Evolutionary conservation across 2,797 vertebrate genomes (phyloP), one percentile per base, ranked within the genome.

Genomic region (Danio choprae): DNA sequence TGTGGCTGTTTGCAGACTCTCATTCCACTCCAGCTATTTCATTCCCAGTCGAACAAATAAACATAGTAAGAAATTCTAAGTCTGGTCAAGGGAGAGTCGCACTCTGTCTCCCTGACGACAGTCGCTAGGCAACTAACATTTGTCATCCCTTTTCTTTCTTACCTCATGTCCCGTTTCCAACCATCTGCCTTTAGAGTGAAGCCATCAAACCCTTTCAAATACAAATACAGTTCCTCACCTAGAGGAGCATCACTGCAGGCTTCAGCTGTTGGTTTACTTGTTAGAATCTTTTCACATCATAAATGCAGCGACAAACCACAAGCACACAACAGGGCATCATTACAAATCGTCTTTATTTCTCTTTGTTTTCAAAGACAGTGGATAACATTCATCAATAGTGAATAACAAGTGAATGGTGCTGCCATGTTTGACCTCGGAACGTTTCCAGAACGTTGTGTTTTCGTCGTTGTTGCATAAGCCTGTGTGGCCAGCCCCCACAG

Each of bases 61-160:
- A 89, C 87, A 88, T 87, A 87, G 89, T 92, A 91, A 87, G 86
- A 89, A 89, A 89, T 77, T 77, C 77, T 41, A 68, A 87, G 78
- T 84, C 90, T 93, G 91, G 87, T 88, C 90, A 91, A 89, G 90
- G 87, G 87, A 92, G 89, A 91, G 87, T 82, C 87, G 87, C 87
- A 91, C 90, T 90, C 87, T 46, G 90, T 95, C 89, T 93, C 94
- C 93, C 83, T 93, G 94, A 93, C 94, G 90, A 94, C 94, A 58
- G 94, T 95, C 88, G 90, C 93, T 88, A 91, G 89, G 94, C 93
- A 94, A 95, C 94, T 90, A 89, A 90, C 90, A 88, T 90, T 92
- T 88, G 89, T 94, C 92, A 91, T 90, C 90, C 88, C 82, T 74
- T 90, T 83, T 91, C 87, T 84, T 88, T 87, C 86, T 87, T 87